Conservation (phyloP, 92 coral and sea anemone genomes). For the Blastomussa wellsi region DNA sequence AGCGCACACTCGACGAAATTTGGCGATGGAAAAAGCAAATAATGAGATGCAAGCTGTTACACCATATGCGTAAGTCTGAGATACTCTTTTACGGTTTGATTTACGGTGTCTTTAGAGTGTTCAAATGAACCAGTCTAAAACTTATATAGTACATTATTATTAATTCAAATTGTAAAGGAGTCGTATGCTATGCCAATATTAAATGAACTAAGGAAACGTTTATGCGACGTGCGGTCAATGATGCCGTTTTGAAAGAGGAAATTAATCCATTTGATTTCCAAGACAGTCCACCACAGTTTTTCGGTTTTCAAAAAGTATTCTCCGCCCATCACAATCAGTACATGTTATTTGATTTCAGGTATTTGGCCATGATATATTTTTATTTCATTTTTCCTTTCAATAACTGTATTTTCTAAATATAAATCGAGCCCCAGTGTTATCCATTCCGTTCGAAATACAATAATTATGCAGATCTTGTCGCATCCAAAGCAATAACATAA, state of each 20-base stretch:
- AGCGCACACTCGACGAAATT: not conserved
- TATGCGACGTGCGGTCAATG: not conserved
- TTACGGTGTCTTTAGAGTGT: not conserved
- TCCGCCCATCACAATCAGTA: not conserved
- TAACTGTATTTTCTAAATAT: not conserved
- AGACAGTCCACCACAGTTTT: not conserved
- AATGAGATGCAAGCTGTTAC: not conserved
- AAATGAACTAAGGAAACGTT: not conserved
- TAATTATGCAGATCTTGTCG: not conserved
- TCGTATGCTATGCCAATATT: not conserved
- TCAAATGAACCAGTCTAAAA: not conserved
- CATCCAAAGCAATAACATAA: not conserved
- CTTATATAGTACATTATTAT: not conserved
- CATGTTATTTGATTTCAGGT: not conserved
- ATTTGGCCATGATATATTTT: not conserved
- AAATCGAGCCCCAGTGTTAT: not conserved
- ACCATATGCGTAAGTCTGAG: not conserved
- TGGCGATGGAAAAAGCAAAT: not conserved
- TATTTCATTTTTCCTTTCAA: not conserved
- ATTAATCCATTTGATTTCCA: not conserved
- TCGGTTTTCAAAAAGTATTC: not conserved
- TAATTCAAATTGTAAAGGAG: not conserved
- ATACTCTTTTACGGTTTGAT: not conserved
- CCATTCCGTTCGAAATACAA: not conserved
- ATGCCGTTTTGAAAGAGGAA: not conserved